Base-by-base conservation (phyloP, 1,140 invertebrate species). In the Subanguina moxae region DNA sequence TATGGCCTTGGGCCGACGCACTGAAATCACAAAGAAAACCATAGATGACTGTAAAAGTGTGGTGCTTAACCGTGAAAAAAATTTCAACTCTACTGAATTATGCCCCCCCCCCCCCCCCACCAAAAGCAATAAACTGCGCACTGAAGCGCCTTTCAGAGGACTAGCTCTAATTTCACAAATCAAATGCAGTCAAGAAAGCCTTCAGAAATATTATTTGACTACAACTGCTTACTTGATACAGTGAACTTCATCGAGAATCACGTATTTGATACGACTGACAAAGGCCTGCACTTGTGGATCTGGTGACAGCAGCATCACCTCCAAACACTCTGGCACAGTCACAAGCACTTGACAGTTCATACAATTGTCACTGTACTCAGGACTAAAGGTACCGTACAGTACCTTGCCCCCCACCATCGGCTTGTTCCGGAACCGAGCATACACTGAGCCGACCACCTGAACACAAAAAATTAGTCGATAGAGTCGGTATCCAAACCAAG, bases 231-330 rank as follows among this genome's bases (percentile, higher is more conserved):
- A 75, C 72, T 76, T 76, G n/a, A 82, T 82, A 30, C 72, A 82
- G 57, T 82, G 80, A 58, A 82, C 80, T 74, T 82, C 80, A 62
- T 82, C 80, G 27, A 82, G 77, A 62, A 82, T 78, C 13, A 82
- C 80, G 58, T 82, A 82, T 65, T 77, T 77, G 46, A 82, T 79
- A 7, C 78, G 76, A 0, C 73, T 70, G 23, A 80, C 70, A 63
- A 82, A 77, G 25, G 74, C 58, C 56, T 82, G 80, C 30, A 78
- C 65, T 8, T 64, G 62, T 11, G 69, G 73, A 65, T 78, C 74
- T 23, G 81, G 69, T 1, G 78, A 82, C 1, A 82, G 58, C 5
- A 82, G 61, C 62, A 82, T 57, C 27, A 67, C 59, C 46, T 82
- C 81, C 19, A 82, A 64, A 52, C 76, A 81, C 52, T 82, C 78